These are phyloP conservation scores for Anser cygnoides DNA, from an alignment of 2,113 vertebrate genomes.

Conservation along the genomic window DNA sequence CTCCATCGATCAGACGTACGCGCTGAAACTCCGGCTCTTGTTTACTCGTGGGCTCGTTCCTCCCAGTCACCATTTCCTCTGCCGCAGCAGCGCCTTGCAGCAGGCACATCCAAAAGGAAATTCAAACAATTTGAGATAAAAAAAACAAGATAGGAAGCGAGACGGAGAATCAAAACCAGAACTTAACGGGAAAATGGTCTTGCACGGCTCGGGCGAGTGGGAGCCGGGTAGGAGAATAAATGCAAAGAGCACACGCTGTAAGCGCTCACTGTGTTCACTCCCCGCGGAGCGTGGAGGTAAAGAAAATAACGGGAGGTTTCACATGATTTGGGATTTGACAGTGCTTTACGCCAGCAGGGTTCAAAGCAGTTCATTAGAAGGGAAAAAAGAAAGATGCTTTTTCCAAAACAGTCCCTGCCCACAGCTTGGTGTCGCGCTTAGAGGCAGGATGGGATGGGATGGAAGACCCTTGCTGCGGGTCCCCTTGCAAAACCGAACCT, in stretches of 20 bases:
- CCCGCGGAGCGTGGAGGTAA: background rate
- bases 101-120: background rate
- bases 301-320: conserved; percentile 40
- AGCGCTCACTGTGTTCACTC: rapidly evolving
- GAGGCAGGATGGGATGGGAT: background rate
- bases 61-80: background rate
- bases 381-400: conserved; percentile 18
- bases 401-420: background rate
- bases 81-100: background rate
- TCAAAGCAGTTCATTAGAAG: conserved; percentile 29
- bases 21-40: conserved; percentile 73
- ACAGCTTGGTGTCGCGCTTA: background rate
- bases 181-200: background rate
- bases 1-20: conserved; percentile 75
- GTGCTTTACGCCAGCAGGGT: background rate
- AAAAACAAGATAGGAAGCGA: background rate
- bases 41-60: conserved; percentile 71
- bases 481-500: background rate
- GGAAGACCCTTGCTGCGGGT: background rate
- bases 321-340: background rate
- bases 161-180: background rate
- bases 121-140: background rate
- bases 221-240: background rate
- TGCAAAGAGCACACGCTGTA: background rate
- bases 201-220: background rate